These are phyloP conservation scores for Lophius piscatorius DNA, from an alignment of 2,113 vertebrate genomes.

Conservation along the genomic window DNA sequence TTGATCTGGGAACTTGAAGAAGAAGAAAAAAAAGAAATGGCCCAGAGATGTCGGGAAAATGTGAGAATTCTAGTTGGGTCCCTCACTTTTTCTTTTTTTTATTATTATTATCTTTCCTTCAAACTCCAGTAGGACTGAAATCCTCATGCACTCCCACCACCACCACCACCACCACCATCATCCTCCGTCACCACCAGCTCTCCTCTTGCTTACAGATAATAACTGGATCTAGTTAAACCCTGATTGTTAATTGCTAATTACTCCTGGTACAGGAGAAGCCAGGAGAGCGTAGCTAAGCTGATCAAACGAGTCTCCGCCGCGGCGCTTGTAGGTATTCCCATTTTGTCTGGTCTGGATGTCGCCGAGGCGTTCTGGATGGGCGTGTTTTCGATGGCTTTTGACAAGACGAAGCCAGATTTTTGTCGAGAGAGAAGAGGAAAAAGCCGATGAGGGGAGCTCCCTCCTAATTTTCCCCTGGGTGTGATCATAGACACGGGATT, in stretches of 20 bases:
- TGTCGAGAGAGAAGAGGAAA: constrained; percentile 8
- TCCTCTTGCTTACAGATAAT: constrained; percentile 54
- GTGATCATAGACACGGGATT: constrained; percentile 66
- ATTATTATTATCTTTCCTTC: no score
- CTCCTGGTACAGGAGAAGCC: constrained; percentile 63
- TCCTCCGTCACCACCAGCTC: constrained; percentile 5
- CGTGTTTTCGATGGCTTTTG: constrained; percentile 57
- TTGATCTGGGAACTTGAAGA: constrained; percentile 78
- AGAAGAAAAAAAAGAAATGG: constrained; percentile 60
- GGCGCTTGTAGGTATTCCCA: constrained; percentile 54
- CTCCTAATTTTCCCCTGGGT: constrained; percentile 49
- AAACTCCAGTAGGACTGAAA: constrained; percentile 43
- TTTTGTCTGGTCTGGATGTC: constrained; percentile 49
- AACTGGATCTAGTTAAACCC: constrained; percentile 72
- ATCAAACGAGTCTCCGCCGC: constrained; percentile 67
- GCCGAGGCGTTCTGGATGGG: constrained; percentile 52
- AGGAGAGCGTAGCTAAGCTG: constrained; percentile 76
- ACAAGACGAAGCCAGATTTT: constrained; percentile 68
- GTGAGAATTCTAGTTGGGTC: constrained; percentile 68
- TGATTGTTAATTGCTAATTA: constrained; percentile 81
- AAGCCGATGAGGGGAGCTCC: constrained; percentile 3
- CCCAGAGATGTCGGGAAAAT: constrained; percentile 73
- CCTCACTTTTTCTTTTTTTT: constrained; percentile 33
- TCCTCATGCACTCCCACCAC: constrained; percentile 47
- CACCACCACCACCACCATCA: constrained; percentile 17